Evolutionary conservation across 2,888 invertebrate genomes (phyloP), one percentile per base, ranked within the genome.

Genomic region (Agrilus cyanescens): DNA sequence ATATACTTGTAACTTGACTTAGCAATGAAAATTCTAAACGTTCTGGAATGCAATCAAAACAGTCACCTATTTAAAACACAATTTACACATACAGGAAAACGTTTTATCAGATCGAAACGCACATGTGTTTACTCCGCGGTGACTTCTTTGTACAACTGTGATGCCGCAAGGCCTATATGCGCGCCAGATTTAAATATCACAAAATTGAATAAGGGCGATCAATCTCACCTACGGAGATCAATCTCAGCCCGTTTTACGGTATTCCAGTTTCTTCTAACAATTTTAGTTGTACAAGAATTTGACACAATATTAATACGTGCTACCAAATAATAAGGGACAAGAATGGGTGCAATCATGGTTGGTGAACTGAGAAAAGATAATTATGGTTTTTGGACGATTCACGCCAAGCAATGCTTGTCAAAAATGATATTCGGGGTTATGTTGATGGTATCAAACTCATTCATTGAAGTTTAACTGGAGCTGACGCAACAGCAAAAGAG

Each of bases 141-240:
- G 33, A 7, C 14, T 33, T 33, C 33, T 4, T 5, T 33, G 14
- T 14, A 33, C n/a, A 33, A 33, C n/a, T n/a, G 12, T 33, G 33
- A 14, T 33, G 33, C 12, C 33, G 33, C 7, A 5, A 33, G 33
- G 14, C 33, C 33, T 12, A 14, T 33, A 13, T 33, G 33, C 5
- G 33, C 33, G 33, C n/a, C 14, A 33, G 33, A 33, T 33, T 33
- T 33, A 33, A 33, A 33, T 33, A n/a, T 33, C 14, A 33, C 14
- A 14, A 33, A 33, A 33, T 7, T 33, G 33, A 12, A 33, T 13
- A 12, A 13, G n/a, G 33, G 33, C n/a, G n/a, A 33, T 33, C 33
- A 33, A 7, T 33, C 33, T 33, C 33, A n/a, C 33, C 33, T 14
- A 12, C 33, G 33, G 33, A 13, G n/a, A 33, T 33, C 33, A 33